Conservation (phyloP, 2,888 invertebrate genomes). For the Pandemis heparana region DNA sequence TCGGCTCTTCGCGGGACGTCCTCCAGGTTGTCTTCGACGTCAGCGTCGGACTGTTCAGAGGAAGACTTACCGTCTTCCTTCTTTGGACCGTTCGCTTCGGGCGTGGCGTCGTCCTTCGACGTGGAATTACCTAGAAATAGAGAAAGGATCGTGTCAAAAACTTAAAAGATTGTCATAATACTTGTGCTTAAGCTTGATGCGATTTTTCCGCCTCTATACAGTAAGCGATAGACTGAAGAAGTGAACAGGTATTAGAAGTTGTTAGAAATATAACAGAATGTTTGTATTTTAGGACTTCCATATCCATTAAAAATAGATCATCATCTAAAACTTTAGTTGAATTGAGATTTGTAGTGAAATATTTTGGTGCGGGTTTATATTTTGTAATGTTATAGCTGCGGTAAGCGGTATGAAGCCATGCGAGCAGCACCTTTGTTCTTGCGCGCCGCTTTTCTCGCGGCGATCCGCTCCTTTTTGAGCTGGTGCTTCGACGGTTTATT, state of each 20-base stretch:
- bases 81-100: slow-evolving; percentile 66
- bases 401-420: slow-evolving; percentile 46
- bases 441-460: slow-evolving; percentile 84
- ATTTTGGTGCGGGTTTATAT: neutral
- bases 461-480: slow-evolving; percentile 87
- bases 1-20: slow-evolving; percentile 74
- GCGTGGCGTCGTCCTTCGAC: slow-evolving; percentile 64
- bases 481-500: slow-evolving; percentile 88
- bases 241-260: neutral
- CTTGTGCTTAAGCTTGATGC: neutral
- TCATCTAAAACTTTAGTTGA: neutral
- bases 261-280: neutral
- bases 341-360: neutral
- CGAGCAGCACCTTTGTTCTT: slow-evolving; percentile 75
- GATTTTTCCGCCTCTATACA: neutral
- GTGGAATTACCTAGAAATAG: slow-evolving; percentile 68
- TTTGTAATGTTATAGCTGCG: neutral
- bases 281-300: neutral
- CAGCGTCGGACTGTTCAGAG: slow-evolving; percentile 91
- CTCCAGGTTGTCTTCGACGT: slow-evolving; percentile 92
- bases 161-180: slow-evolving; percentile 18
- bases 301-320: too few species aligned
- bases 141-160: slow-evolving; percentile 42
- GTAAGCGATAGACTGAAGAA: neutral
- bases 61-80: slow-evolving; percentile 85